Evolutionary conservation across 2,888 invertebrate species (phyloP).

Genomic region (Epiblema foenella): DNA sequence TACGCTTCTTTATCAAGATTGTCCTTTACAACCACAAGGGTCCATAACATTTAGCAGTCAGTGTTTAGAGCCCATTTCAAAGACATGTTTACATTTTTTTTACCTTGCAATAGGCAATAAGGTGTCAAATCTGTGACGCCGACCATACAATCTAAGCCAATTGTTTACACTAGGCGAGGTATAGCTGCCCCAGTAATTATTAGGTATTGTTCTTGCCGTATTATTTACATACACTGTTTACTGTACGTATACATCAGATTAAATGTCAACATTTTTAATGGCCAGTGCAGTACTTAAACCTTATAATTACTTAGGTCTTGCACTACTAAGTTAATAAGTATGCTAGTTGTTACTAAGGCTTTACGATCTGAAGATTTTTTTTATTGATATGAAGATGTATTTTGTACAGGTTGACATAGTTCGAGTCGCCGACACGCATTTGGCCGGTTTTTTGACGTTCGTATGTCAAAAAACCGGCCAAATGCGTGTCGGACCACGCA

Average conservation of each 20-base stretch:
- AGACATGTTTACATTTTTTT: too few species aligned
- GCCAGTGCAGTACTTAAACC: background rate
- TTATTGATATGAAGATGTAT: too few species aligned
- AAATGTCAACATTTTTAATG: slow-evolving; percentile 12
- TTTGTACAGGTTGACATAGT: too few species aligned
- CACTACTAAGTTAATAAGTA: background rate
- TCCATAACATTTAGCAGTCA: background rate
- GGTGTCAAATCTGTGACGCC: too few species aligned
- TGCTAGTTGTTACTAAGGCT: background rate
- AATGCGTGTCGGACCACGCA: too few species aligned
- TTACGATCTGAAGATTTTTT: background rate
- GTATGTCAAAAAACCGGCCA: too few species aligned
- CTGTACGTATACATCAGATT: background rate
- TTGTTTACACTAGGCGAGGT: background rate
- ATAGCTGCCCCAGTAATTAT: background rate
- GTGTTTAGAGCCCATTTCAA: background rate
- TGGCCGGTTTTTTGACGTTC: too few species aligned
- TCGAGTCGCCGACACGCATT: too few species aligned
- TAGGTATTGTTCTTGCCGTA: slow-evolving; percentile 5
- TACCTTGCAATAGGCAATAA: too few species aligned
- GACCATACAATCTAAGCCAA: background rate
- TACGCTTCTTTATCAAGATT: background rate
- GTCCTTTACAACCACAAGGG: slow-evolving; percentile 1
- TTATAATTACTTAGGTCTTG: background rate
- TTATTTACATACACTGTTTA: slow-evolving; percentile 1